Evolutionary conservation across 2,113 vertebrate species (phyloP).

Genomic region (Gracilinanus agilis): DNA sequence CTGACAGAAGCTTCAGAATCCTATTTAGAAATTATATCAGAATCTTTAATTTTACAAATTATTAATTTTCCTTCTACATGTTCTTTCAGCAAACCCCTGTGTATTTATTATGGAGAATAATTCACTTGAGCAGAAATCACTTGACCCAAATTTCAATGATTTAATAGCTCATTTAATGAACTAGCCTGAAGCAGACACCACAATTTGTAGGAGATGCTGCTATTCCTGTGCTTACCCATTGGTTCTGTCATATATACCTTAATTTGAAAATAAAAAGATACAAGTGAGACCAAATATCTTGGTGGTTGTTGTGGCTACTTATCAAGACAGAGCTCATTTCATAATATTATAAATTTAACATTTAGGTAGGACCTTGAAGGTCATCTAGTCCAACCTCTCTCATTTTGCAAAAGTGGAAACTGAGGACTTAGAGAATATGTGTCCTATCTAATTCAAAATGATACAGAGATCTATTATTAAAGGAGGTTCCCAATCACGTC

Average conservation of each 20-base stretch:
- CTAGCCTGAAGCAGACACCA: constrained; percentile 56
- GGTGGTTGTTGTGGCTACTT: background rate
- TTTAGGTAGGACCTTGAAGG: background rate
- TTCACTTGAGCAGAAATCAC: constrained; percentile 63
- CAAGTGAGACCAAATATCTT: constrained; percentile 54
- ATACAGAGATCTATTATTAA: constrained; percentile 61
- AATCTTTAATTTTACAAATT: constrained; percentile 28
- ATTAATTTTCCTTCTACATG: constrained; percentile 37
- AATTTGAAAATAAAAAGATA: constrained; percentile 53
- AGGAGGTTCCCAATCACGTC: constrained; percentile 29
- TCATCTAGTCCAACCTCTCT: background rate
- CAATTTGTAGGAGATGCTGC: constrained; percentile 43
- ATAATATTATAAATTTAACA: background rate
- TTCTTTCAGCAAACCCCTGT: constrained; percentile 30
- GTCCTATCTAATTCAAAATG: constrained; percentile 26
- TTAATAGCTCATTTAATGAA: constrained; percentile 66
- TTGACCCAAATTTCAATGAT: constrained; percentile 73
- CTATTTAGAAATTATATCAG: constrained; percentile 24
- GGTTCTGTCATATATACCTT: constrained; percentile 49
- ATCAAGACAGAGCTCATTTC: constrained; percentile 52
- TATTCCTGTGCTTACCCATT: constrained; percentile 8
- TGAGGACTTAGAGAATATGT: background rate
- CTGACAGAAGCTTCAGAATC: background rate
- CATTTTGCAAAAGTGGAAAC: background rate
- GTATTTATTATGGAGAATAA: constrained; percentile 56